Base-by-base conservation (phyloP, 1,140 invertebrate species). In the Pogonomyrmex barbatus region DNA sequence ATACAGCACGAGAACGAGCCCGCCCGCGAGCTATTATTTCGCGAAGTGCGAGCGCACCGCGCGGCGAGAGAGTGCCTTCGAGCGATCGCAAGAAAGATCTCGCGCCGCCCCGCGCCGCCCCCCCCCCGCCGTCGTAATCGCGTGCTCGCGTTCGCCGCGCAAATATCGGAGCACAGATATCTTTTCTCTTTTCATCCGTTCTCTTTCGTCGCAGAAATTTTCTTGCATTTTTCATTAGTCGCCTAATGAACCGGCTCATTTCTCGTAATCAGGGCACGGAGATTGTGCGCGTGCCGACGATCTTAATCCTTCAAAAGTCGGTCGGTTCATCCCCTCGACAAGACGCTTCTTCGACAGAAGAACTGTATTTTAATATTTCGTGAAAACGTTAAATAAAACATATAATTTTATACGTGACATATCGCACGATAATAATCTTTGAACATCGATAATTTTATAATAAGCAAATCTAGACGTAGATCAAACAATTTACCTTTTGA, bases 1-100 rank as follows among this genome's bases (percentile, higher is more conserved):
- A 81, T 81, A 81, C 86, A 56, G 62, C 86, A 81, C 78, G 78
- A 81, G 65, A 60, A 56, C 79, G 77, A 54, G 52, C 63, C 42
- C 76, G 60, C 30, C 77, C 84, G 73, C 75, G 73, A 70, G 85
- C 70, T 67, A 70, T 76, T 75, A 83, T 82, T 83, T 85, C 79
- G 79, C 68, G 1, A 70, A 81, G 78, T 70, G 78, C 78, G 78
- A 70, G 63, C 36, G 45, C 39, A 36, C 58, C 56, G 58, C 58
- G 58, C 52, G 50, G 50, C 10, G 47, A 17, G 63, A 50, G 77
- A 67, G 56, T 65, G 60, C 76, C 75, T 67, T 42, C 8, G 47
- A 17, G 78, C 78, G 78, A 79, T 79, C 76, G 76, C 33, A 30
- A 70, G 65, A 56, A 56, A 81, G 65, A 81, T 81, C 65, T 30